Evolutionary conservation across 2,888 invertebrate genomes (phyloP).

Genomic region (Chirona hameri): DNA sequence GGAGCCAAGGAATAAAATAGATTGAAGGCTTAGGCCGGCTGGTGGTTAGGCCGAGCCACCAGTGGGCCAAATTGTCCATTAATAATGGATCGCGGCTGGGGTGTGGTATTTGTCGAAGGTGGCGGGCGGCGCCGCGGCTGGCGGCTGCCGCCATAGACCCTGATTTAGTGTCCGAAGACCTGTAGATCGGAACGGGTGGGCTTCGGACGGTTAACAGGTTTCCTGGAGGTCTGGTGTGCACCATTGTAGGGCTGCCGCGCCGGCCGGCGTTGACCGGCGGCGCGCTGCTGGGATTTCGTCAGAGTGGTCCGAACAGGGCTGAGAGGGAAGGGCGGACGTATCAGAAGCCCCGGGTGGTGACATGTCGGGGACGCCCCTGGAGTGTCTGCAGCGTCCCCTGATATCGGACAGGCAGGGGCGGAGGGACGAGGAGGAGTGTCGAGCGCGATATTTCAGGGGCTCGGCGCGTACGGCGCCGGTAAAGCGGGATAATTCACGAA

Average conservation of each 20-base stretch:
- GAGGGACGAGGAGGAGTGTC: neutral
- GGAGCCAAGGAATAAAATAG: conserved; percentile 2
- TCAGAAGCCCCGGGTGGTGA: neutral
- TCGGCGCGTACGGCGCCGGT: no score
- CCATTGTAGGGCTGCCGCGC: neutral
- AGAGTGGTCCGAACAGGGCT: no score
- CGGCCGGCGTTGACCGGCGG: neutral
- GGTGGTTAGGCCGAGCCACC: neutral
- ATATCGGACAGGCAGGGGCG: no score
- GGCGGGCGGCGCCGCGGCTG: neutral
- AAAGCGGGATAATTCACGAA: neutral
- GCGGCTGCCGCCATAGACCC: neutral
- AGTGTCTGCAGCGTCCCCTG: no score
- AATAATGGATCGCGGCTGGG: neutral
- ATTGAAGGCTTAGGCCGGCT: neutral
- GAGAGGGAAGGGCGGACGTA: neutral
- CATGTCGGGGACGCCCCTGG: no score
- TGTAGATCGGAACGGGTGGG: neutral
- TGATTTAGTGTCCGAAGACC: neutral
- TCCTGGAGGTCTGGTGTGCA: neutral
- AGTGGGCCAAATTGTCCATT: neutral
- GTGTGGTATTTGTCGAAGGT: neutral
- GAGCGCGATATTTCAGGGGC: no score
- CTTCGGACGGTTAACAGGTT: neutral
- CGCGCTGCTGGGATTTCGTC: neutral